phyloP scores from a whole-genome alignment of 2,113 vertebrate species.

The Chaetops frenatus region DNA sequence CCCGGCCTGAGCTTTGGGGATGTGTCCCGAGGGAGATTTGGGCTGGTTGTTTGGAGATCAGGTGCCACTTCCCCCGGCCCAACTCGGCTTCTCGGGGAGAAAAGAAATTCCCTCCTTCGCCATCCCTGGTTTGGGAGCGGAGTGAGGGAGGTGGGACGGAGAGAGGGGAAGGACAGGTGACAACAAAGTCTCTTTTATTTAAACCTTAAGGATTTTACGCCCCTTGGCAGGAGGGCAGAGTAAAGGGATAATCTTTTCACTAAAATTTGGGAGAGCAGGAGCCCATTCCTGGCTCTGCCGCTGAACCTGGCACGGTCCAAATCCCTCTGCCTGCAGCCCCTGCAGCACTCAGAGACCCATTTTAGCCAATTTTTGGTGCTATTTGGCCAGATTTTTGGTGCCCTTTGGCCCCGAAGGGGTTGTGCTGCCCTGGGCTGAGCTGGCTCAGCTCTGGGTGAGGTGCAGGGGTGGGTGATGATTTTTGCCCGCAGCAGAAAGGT shows the following conservation, averaged over 20 bases:
- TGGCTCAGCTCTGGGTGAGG: not conserved
- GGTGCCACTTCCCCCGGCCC: no score
- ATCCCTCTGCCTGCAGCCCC: not conserved
- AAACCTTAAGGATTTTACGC: accelerated
- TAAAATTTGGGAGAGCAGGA: not conserved
- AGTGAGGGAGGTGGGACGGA: not conserved
- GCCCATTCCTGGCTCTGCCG: not conserved
- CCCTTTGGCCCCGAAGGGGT: accelerated
- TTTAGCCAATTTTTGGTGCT: accelerated
- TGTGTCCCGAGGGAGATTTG: not conserved
- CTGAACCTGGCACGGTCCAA: accelerated
- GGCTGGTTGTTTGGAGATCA: not conserved
- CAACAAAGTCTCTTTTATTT: accelerated
- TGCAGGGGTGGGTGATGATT: not conserved
- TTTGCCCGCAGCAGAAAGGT: not conserved
- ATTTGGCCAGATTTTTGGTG: accelerated
- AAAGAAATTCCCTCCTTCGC: not conserved
- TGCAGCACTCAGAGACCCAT: not conserved
- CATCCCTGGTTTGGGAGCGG: accelerated
- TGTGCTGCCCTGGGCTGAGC: not conserved
- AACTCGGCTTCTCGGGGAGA: accelerated
- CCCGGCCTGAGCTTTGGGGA: not conserved
- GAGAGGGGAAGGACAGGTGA: not conserved
- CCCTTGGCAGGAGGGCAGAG: not conserved
- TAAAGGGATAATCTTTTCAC: not conserved